Conservation (phyloP, 2,113 vertebrate species). For the Chloropsis cyanopogon region DNA sequence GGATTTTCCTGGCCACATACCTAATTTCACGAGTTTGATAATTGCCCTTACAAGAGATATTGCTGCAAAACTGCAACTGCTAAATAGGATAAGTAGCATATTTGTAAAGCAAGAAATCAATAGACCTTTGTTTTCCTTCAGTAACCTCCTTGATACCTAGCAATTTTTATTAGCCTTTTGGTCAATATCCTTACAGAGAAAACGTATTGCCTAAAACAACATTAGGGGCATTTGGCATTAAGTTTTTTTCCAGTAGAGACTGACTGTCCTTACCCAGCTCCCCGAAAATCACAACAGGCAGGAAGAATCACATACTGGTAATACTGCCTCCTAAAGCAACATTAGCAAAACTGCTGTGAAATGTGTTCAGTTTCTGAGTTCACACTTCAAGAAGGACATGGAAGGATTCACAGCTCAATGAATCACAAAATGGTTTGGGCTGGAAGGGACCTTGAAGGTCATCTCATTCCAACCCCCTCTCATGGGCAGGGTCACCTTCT, state of each 20-base stretch:
- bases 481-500: rapidly evolving
- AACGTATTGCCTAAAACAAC: background rate
- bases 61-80: background rate
- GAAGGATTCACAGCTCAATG: background rate
- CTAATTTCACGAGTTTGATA: background rate
- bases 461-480: background rate
- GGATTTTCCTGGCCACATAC: background rate
- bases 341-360: background rate
- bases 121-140: background rate
- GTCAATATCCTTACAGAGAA: background rate
- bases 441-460: background rate
- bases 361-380: background rate
- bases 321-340: background rate
- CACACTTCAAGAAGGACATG: too few relatives aligned
- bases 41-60: background rate
- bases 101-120: slow-evolving; percentile 40
- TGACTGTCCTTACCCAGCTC: background rate
- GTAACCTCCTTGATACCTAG: background rate
- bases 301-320: background rate
- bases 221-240: background rate
- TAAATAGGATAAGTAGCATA: slow-evolving; percentile 15
- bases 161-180: slow-evolving; percentile 23
- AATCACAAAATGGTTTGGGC: background rate
- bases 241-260: background rate
- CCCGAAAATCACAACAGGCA: rapidly evolving